These are phyloP conservation scores for Hycleus phaleratus DNA, from an alignment of 1,140 invertebrate genomes.

Conservation along the genomic window DNA sequence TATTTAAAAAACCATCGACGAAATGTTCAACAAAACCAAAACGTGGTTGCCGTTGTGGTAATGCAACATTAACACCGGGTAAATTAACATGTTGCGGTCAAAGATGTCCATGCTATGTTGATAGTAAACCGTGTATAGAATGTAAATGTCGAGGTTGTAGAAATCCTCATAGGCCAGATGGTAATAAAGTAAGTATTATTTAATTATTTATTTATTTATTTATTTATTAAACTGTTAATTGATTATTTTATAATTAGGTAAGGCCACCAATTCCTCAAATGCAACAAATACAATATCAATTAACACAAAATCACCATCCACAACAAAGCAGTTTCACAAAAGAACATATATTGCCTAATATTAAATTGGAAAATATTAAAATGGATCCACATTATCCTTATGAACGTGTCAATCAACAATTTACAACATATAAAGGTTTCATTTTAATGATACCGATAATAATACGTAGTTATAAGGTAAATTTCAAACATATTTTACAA, in stretches of 20 bases:
- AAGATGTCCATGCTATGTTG: constrained; percentile 86
- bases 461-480: background rate
- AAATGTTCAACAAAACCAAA: constrained; percentile 31
- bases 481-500: no score
- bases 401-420: constrained; percentile 21
- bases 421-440: constrained; percentile 26
- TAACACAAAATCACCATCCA: constrained; percentile 3
- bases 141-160: constrained; percentile 86
- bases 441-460: background rate
- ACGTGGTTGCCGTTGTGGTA: constrained; percentile 84
- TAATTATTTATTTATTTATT: background rate
- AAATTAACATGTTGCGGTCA: constrained; percentile 89
- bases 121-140: constrained; percentile 74
- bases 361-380: constrained; percentile 13
- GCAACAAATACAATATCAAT: constrained; percentile 15
- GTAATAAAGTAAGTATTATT: constrained; percentile 56
- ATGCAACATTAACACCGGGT: constrained; percentile 76
- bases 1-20: constrained; percentile 36
- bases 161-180: constrained; percentile 77
- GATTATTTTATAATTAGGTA: constrained; percentile 6
- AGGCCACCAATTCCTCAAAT: constrained; percentile 14
- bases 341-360: constrained; percentile 11
- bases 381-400: constrained; percentile 14
- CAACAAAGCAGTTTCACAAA: constrained; percentile 7
- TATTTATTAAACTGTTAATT: background rate